A percentile compares a stretch with the other conserved stretches of the same genome.
Conservation (phyloP, 2,113 vertebrate species). For the Colaptes auratus region DNA sequence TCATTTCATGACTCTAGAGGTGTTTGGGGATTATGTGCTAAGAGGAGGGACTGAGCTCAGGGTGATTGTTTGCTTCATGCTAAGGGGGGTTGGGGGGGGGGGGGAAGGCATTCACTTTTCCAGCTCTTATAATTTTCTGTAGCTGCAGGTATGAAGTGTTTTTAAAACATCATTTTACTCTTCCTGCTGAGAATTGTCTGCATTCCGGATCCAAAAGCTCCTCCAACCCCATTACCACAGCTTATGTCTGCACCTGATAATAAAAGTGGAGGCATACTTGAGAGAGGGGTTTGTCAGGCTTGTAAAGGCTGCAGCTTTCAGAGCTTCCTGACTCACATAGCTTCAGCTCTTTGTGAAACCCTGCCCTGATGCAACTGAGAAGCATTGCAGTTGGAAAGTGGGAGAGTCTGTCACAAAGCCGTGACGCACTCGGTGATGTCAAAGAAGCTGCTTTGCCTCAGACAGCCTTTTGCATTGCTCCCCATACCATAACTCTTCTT, state of each 20-base stretch:
- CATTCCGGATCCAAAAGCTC: neutral
- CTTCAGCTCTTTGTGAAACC: neutral
- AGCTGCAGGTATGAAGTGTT: neutral
- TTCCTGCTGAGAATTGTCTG: neutral
- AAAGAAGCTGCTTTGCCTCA: neutral
- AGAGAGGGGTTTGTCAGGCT: neutral
- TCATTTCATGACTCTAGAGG: neutral
- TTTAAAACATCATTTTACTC: neutral
- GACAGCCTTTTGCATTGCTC: neutral
- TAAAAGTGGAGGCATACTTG: neutral
- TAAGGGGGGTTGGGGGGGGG: neutral
- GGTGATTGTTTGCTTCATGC: neutral
- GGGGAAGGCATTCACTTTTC: neutral
- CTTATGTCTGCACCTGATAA: neutral
- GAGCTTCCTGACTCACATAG: neutral
- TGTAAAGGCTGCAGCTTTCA: neutral
- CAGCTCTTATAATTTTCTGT: neutral
- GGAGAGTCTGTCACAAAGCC: neutral
- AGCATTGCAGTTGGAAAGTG: neutral
- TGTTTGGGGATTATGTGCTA: neutral
- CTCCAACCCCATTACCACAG: neutral
- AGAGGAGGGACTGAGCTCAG: neutral
- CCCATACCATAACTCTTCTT: neutral
- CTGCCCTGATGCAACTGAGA: rapidly evolving
- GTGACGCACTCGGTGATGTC: neutral